Conservation (phyloP, 1,140 invertebrate species). For the Meloidogyne exigua region DNA sequence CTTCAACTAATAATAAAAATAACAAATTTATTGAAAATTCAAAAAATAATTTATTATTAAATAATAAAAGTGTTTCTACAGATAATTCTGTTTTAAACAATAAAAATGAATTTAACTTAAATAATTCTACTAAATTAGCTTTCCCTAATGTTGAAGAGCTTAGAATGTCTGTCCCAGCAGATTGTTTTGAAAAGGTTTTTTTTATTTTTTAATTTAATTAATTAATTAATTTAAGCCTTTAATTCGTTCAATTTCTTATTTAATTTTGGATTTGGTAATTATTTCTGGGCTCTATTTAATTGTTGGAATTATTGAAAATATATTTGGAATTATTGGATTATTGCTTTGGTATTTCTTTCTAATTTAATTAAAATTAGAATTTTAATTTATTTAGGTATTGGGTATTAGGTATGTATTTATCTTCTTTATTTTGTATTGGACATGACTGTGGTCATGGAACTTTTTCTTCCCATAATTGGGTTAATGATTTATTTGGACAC, state of each 20-base stretch:
- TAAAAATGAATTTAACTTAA: too few species aligned
- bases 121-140: background rate
- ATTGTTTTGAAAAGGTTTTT: conserved; percentile 53
- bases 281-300: conserved; percentile 54
- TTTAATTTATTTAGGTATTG: conserved; percentile 50
- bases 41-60: too few species aligned
- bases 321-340: conserved; percentile 42
- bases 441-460: conserved; percentile 67
- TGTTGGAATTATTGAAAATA: conserved; percentile 47
- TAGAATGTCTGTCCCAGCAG: conserved; percentile 53
- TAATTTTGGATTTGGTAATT: conserved; percentile 59
- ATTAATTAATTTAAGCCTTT: conserved; percentile 34
- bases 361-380: background rate
- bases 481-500: conserved; percentile 59
- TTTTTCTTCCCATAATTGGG: conserved; percentile 63
- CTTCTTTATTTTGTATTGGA: conserved; percentile 65
- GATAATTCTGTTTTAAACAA: background rate
- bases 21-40: too few species aligned
- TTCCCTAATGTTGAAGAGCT: conserved; percentile 40
- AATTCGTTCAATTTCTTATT: conserved; percentile 62
- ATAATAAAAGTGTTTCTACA: too few species aligned
- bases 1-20: too few species aligned
- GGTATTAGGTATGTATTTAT: conserved; percentile 65
- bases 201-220: background rate
- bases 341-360: conserved; percentile 38